Evolutionary conservation across 1,140 invertebrate species (phyloP), one percentile per base, ranked within the genome.

Genomic region (Cyphomyrmex costatus): DNA sequence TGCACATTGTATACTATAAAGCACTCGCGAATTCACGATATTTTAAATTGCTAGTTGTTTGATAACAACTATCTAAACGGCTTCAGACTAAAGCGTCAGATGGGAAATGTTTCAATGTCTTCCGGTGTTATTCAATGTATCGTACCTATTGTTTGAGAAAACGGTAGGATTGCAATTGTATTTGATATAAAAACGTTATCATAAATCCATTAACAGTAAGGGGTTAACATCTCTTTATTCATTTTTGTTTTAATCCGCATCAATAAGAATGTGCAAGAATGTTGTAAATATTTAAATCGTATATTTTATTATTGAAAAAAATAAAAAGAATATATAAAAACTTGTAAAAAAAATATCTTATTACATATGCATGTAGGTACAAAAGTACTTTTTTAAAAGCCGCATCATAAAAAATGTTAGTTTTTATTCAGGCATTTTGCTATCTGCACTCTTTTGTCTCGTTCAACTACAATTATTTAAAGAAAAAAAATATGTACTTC

Each of bases 11-110:
- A 21, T 51, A 30, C 49, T 36, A 71, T 46, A 73, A 80, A 33
- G 14, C 24, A 42, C 46, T 24, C 46, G 16, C 27, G 12, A 66
- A 88, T 79, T 63, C 12, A 12, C 66, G 60, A 60, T 68, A 74
- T 86, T 88, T 88, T 79, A 86, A 84, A 86, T 88, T 89, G 30
- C 65, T 56, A 36, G 16, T 53, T 49, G 63, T 76, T 58, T 76
- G 86, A 88, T 87, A 71, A 71, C 63, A 33, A 58, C 49, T n/a
- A 73, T 12, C 46, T 49, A 66, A 85, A 88, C 46, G 33, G 42
- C 24, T 56, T 21, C 16, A 5, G 61, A 56, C 83, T 85, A 74
- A 89, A 88, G 77, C 21, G 33, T 68, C 61, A 79, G 63, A 30
- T 51, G 27, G 53, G 53, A 80, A 89, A 86, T 79, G 76, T 86